Base-by-base conservation (phyloP, 2,113 vertebrate species). In the Upupa epops region DNA sequence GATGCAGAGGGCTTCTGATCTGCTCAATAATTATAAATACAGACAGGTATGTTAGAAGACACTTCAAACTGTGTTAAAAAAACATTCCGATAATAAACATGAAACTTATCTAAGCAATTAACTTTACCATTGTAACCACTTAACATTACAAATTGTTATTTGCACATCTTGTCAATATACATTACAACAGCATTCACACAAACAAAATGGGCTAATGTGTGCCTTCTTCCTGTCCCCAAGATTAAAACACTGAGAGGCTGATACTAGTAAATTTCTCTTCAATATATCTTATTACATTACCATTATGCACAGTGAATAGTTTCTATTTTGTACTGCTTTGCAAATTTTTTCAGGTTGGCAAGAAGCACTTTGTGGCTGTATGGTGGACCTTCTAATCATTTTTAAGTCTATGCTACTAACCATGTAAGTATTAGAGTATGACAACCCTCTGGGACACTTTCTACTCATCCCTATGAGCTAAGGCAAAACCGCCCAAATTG, bases 391-490 rank as follows among this genome's bases (percentile, higher is more conserved):
- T 60, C 42, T 15, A 71, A 36, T 49, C 32, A 11, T 40, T 61
- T 56, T 81, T 73, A 94, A 92, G 28, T 22, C 25, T 36, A n/a
- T 5, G 16, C 58, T 84, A 71, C 31, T 84, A 83, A 88, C 8
- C 32, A 61, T 10, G 8, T 3, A 45, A 58, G 5, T 40, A 84
- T 40, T 3, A 86, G 28, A 69, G 54, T 12, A 68, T 13, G 5
- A 59, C 46, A 84, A 29, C 5, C 6, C 25, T 58, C 29, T 11
- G 24, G 2, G 25, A 51, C 4, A 42, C 20, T 26, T 46, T n/a
- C 22, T 73, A 40, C 6, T 61, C 9, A 2, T 2, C 7, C 1
- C 22, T n/a, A 42, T 19, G 83, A 51, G 9, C 46, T 0, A 40
- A 25, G 6, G 29, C 22, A 83, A 68, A 81, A 37, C 3, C 1